Evolutionary conservation across 2,797 vertebrate species (phyloP), one percentile per base, ranked within the genome.

Genomic region (Lemur catta): DNA sequence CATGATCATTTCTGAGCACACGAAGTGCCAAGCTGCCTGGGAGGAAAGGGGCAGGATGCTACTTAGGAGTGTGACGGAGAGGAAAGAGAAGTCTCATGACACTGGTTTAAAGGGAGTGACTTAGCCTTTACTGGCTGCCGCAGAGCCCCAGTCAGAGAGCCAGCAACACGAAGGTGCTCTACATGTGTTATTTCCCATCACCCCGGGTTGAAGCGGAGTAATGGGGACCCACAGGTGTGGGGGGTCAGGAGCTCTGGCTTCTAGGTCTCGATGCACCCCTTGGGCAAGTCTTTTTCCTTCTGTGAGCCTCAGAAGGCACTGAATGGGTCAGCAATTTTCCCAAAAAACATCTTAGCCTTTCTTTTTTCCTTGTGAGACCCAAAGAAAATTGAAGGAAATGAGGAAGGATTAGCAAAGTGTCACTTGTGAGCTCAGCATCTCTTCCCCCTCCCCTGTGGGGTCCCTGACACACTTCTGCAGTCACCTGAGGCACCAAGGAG

Each of bases 161-260:
- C 13, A 24, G 57, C 57, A 24, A 7, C 61, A 18, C 9, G 2
- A 22, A 28, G 35, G 55, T 9, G 4, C 46, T 26, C 43, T 11
- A 6, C 10, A 20, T 0, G 0, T 1, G 15, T 46, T 2, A 8
- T 30, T 46, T 28, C 50, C 10, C 4, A 41, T 30, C 0, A 30
- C 6, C 18, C 28, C 3, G 0, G 22, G n/a, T 10, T 4, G 8
- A 74, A 65, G 9, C 18, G 33, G 28, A 67, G 71, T 46, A 20
- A 0, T 17, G 84, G 46, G 43, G 78, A 28, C 6, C 24, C 65
- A 6, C 3, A 5, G 41, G 13, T 20, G n/a, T 38, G 8, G 10
- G 17, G 3, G 50, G 10, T 46, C 41, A 6, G 59, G 38, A 75
- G 4, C 35, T 3, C n/a, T 6, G n/a, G 13, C 22, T 92, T 69